Percentiles rank a stretch among this genome's conserved stretches.
Conservation (phyloP, 2,797 vertebrate species). For the Myotis daubentonii region DNA sequence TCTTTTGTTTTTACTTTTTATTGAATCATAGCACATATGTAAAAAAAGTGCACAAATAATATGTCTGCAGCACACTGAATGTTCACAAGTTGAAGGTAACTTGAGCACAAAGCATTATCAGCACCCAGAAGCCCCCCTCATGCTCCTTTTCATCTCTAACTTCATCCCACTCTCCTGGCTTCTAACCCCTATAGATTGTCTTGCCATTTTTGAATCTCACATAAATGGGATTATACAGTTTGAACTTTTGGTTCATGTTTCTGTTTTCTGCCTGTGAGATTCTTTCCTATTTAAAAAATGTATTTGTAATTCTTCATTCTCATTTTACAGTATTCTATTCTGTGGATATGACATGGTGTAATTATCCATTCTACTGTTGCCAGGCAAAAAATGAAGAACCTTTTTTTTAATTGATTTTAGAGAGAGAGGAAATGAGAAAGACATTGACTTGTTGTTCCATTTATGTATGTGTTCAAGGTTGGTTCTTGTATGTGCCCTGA, state of each 20-base stretch:
- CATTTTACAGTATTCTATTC: neutral
- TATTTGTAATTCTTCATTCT: conserved; percentile 26
- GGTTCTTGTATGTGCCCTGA: neutral
- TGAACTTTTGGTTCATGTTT: neutral
- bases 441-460: neutral
- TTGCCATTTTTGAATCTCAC: neutral
- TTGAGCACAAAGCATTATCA: neutral
- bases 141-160: neutral
- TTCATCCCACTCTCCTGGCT: neutral
- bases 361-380: neutral
- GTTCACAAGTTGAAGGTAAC: neutral
- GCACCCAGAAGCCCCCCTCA: neutral
- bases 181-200: neutral
- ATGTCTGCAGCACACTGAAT: neutral
- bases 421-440: neutral
- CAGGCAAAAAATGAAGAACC: neutral
- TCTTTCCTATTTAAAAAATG: neutral
- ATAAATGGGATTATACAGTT: neutral
- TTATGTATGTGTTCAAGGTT: neutral
- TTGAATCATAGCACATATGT: neutral
- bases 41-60: neutral
- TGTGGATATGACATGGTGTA: neutral
- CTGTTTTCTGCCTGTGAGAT: neutral
- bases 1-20: neutral
- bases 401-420: neutral